Conservation (phyloP, 2,888 invertebrate species). For the Hyles lineata region DNA sequence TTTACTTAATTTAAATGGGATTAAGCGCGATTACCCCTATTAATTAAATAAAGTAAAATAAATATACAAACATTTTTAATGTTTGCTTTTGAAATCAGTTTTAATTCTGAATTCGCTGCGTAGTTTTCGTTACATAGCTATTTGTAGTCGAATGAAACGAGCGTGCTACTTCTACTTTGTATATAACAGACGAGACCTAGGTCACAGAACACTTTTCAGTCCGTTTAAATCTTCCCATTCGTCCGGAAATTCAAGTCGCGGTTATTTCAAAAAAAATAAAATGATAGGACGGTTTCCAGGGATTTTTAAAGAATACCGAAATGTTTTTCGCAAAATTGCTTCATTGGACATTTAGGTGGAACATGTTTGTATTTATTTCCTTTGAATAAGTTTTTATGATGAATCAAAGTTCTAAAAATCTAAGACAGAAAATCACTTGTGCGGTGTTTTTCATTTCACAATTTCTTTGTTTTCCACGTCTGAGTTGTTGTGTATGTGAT, state of each 20-base stretch:
- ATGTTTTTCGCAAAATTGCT: not conserved
- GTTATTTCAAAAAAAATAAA: not conserved
- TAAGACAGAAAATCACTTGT: no score
- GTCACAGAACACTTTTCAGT: conserved; percentile 4
- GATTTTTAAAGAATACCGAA: not conserved
- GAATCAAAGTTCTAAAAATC: no score
- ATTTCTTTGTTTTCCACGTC: no score
- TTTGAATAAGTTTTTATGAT: no score
- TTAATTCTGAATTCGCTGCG: not conserved
- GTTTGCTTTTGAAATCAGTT: not conserved
- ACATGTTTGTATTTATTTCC: no score
- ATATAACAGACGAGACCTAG: not conserved
- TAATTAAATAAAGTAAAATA: no score
- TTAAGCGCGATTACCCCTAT: no score
- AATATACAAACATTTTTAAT: not conserved
- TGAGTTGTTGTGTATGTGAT: not conserved
- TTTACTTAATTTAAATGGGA: not conserved
- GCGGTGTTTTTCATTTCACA: no score
- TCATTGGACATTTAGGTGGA: no score
- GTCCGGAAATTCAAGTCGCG: not conserved
- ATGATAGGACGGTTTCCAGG: not conserved
- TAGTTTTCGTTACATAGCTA: not conserved
- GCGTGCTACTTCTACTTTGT: not conserved
- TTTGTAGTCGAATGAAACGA: not conserved
- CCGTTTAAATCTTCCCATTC: not conserved